A percentile compares a stretch with the other conserved stretches of the same genome.
phyloP scores from a whole-genome alignment of 2,797 vertebrate species.

The Notoglanidium macrostoma region DNA sequence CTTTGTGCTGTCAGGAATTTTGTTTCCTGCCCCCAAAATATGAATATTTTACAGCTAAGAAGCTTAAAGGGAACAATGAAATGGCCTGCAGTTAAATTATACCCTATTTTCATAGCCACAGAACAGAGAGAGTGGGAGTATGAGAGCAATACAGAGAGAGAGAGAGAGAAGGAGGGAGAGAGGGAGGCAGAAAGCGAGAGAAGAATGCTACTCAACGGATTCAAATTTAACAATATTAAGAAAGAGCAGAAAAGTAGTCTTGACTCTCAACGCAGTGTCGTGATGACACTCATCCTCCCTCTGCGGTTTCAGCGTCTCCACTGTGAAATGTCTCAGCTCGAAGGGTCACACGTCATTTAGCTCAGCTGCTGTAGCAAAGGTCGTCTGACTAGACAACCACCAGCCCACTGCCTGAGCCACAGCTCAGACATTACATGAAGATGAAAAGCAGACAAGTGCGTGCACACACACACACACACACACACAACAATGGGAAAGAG shows the following conservation, averaged over 20 bases:
- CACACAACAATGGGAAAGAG: neutral
- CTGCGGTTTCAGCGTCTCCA: slow-evolving; percentile 47
- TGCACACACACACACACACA: neutral
- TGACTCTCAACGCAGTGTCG: neutral
- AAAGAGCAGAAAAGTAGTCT: neutral
- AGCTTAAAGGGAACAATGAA: slow-evolving; percentile 82
- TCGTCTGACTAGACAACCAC: slow-evolving; percentile 32
- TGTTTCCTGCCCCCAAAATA: slow-evolving; percentile 72
- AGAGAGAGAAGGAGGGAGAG: slow-evolving; percentile 22
- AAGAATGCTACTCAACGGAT: slow-evolving; percentile 12
- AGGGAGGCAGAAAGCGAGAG: slow-evolving; percentile 29
- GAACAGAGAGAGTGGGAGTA: slow-evolving; percentile 58
- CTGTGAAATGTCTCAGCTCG: slow-evolving; percentile 47
- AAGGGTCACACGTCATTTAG: slow-evolving; percentile 47
- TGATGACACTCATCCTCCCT: slow-evolving; percentile 46
- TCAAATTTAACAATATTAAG: slow-evolving; percentile 21
- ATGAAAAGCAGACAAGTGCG: slow-evolving; percentile 44
- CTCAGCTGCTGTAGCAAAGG: slow-evolving; percentile 35
- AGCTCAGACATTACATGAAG: slow-evolving; percentile 50
- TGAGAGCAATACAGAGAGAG: slow-evolving; percentile 20
- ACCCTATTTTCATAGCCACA: slow-evolving; percentile 72
- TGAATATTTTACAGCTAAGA: slow-evolving; percentile 83
- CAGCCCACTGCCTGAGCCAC: slow-evolving; percentile 30
- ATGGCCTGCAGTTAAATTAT: slow-evolving; percentile 78
- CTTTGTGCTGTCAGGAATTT: slow-evolving; percentile 64